Percentiles rank a stretch among this genome's conserved stretches.
Conservation (phyloP, 2,888 invertebrate species). For the Dicycla oo region DNA sequence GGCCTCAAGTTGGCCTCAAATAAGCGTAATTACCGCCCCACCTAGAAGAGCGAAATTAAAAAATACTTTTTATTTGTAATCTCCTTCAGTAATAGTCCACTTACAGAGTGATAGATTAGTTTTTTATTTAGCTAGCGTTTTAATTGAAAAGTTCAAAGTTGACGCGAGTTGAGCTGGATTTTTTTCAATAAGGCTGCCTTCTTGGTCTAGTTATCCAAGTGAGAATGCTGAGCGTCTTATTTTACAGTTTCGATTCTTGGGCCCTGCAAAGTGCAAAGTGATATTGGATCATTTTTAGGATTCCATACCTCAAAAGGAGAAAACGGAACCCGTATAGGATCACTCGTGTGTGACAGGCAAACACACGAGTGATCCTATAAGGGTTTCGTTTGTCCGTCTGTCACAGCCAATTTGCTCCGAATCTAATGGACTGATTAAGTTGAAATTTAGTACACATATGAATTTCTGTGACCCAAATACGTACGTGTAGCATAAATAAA, state of each 20-base stretch:
- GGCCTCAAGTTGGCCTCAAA: constrained; percentile 45
- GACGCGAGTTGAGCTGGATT: not conserved
- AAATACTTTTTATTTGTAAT: constrained; percentile 59
- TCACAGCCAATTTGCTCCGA: too few species aligned
- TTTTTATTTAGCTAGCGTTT: constrained; percentile 49
- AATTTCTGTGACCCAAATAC: too few species aligned
- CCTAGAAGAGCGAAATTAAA: constrained; percentile 56
- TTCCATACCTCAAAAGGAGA: too few species aligned
- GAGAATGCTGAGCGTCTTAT: not conserved
- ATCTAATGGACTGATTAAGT: too few species aligned
- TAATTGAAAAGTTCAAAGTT: constrained; percentile 44
- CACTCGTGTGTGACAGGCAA: too few species aligned
- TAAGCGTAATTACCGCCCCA: constrained; percentile 56
- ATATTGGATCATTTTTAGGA: not conserved
- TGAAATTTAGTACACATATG: too few species aligned
- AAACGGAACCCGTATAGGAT: too few species aligned
- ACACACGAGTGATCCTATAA: too few species aligned
- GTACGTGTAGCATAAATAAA: too few species aligned
- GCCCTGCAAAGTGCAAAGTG: not conserved
- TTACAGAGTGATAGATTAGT: constrained; percentile 49
- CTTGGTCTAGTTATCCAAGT: not conserved
- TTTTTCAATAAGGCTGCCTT: constrained; percentile 5
- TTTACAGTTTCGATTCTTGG: not conserved
- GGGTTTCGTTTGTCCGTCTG: too few species aligned
- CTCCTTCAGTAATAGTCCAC: constrained; percentile 48